These are phyloP conservation scores for Shargacucullia verbasci DNA, from an alignment of 2,888 invertebrate genomes.

Conservation along the genomic window DNA sequence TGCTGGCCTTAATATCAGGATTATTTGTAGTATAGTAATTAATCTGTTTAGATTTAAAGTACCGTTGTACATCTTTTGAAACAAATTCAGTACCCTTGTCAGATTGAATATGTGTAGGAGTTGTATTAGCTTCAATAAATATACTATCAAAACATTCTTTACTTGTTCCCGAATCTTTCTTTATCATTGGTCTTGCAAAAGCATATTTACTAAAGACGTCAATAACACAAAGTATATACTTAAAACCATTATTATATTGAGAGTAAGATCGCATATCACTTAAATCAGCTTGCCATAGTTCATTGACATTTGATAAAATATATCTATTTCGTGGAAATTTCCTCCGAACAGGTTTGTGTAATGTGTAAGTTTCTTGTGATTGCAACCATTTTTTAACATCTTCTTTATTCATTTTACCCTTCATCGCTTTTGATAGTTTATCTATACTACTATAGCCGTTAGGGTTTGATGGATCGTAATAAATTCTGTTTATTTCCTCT, in stretches of 20 bases:
- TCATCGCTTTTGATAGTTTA: slow-evolving; percentile 36
- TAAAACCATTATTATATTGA: slow-evolving; percentile 46
- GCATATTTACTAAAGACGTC: slow-evolving; percentile 51
- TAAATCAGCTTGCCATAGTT: slow-evolving; percentile 52
- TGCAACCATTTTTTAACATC: slow-evolving; percentile 50
- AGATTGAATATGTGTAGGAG: slow-evolving; percentile 37
- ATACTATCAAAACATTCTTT: slow-evolving; percentile 50
- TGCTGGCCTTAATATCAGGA: slow-evolving; percentile 53
- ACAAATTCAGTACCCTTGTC: slow-evolving; percentile 52
- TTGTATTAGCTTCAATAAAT: slow-evolving; percentile 34
- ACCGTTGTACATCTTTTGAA: slow-evolving; percentile 40
- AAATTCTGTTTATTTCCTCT: slow-evolving; percentile 35
- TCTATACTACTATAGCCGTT: slow-evolving; percentile 38
- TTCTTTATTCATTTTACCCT: slow-evolving; percentile 40
- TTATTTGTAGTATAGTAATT: slow-evolving; percentile 48
- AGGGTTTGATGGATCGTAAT: slow-evolving; percentile 5
- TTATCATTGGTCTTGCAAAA: slow-evolving; percentile 35
- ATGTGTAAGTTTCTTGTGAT: slow-evolving; percentile 22
- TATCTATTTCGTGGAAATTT: slow-evolving; percentile 50
- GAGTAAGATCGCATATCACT: slow-evolving; percentile 42
- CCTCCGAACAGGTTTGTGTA: slow-evolving; percentile 47
- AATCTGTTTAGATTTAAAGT: slow-evolving; percentile 30
- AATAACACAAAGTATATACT: slow-evolving; percentile 50
- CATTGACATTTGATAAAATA: slow-evolving; percentile 49
- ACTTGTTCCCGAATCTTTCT: slow-evolving; percentile 42